Base-by-base conservation (phyloP, 2,888 invertebrate species). In the Stomorhina lunata region DNA sequence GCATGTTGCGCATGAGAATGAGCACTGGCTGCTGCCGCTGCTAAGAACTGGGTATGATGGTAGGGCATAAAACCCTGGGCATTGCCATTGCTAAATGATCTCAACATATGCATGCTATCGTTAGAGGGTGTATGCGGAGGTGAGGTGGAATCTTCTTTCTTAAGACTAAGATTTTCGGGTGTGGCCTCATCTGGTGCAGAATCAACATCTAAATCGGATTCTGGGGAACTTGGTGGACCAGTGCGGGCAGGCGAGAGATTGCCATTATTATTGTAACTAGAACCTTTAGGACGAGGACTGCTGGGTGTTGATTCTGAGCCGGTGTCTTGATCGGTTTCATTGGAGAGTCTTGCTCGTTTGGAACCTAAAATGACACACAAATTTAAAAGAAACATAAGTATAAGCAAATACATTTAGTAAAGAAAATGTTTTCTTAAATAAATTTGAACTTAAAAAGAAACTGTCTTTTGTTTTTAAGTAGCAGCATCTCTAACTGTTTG, bases 101-200 rank as follows among this genome's bases (percentile, higher is more conserved):
- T 88, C 85, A 91, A 85, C 84, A 91, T 82, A 66, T 90, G 90
- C 59, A 91, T 81, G 84, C 87, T 87, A 83, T 89, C 87, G 84
- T 91, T 89, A 66, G 89, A 87, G 71, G 91, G 91, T 57, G 91
- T 91, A 32, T 88, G 88, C 10, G 91, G 91, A 34, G 91, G 91
- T 81, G 91, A 91, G 34, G 92, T 90, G 85, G 87, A 93, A 89
- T 90, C 93, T 90, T 87, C 92, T 85, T 92, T 96, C 87, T 96
- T 95, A 86, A 96, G 92, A 32, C 96, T 96, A 0, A 96, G 92
- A 90, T 96, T 96, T 90, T 96, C 96, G 0, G 96, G 96, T 0
- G 94, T 94, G 0, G 94, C 93, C 84, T 91, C 91, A 81, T 91
- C 91, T 4, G 91, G 91, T 27, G 91, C 91, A 0, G 91, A 91